A percentile compares a stretch with the other conserved stretches of the same genome.
Conservation (phyloP, 2,888 invertebrate species). For the Ametastegia equiseti region DNA sequence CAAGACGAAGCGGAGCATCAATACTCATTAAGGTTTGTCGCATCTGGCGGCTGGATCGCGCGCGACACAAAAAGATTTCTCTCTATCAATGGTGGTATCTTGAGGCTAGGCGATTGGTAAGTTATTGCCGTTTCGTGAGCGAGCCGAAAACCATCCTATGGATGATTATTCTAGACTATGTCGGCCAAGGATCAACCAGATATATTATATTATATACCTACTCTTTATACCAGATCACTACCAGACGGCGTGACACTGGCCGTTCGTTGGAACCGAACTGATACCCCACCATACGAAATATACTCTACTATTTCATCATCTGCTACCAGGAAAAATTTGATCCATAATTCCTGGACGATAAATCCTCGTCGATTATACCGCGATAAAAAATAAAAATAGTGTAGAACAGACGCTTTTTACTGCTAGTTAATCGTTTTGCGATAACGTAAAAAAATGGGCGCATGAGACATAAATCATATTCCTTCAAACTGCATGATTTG, state of each 20-base stretch:
- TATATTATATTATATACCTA: background rate
- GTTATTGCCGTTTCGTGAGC: conserved; percentile 69
- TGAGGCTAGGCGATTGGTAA: conserved; percentile 58
- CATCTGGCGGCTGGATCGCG: conserved; percentile 65
- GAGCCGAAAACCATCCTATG: conserved; percentile 56
- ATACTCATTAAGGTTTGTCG: conserved; percentile 70
- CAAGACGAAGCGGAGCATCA: conserved; percentile 61
- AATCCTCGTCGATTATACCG: background rate
- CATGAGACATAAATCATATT: background rate
- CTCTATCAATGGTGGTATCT: conserved; percentile 49
- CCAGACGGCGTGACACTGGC: conserved; percentile 26
- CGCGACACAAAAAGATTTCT: conserved; percentile 59
- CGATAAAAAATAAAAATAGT: background rate
- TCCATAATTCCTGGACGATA: background rate
- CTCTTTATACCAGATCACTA: background rate
- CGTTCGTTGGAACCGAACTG: conserved; percentile 19
- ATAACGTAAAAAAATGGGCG: background rate
- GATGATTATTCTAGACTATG: conserved; percentile 23
- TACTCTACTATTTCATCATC: background rate
- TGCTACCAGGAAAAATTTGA: background rate
- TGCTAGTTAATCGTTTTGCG: background rate
- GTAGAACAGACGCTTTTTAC: background rate
- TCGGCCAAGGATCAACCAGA: conserved; percentile 39
- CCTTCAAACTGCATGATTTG: background rate
- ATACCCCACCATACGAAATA: background rate